phyloP scores from a whole-genome alignment of 2,113 vertebrate genomes.

The Taxidea taxus region DNA sequence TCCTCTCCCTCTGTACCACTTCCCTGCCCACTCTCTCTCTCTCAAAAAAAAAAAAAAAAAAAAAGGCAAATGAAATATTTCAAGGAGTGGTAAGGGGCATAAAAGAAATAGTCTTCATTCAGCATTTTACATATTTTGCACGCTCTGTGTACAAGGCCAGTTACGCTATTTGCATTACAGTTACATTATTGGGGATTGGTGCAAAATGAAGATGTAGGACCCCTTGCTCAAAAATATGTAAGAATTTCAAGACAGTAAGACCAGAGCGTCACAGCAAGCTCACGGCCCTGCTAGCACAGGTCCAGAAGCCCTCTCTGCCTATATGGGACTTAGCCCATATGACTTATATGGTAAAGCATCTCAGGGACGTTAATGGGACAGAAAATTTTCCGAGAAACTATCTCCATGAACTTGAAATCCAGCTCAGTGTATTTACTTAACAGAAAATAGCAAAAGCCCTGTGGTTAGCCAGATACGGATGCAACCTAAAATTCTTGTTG shows the following conservation, averaged over 20 bases:
- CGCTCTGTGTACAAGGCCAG: not conserved
- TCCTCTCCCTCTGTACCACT: not conserved
- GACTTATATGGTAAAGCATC: not conserved
- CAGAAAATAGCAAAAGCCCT: fast-evolving
- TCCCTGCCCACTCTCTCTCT: not conserved
- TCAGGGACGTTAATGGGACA: not conserved
- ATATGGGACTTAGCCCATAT: not conserved
- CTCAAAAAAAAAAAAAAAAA: not conserved
- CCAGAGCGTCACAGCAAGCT: not conserved
- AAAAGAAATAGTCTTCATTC: not conserved
- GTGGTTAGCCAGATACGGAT: fast-evolving
- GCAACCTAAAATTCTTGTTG: not conserved
- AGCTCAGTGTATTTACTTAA: fast-evolving
- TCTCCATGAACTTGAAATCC: not conserved
- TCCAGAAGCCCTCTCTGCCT: not conserved
- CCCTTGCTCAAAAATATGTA: not conserved
- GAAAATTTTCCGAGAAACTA: not conserved
- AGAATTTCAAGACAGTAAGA: not conserved
- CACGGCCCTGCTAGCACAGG: not conserved
- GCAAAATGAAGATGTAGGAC: not conserved
- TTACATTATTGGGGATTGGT: not conserved
- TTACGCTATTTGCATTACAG: not conserved
- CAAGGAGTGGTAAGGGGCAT: no score
- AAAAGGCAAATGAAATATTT: not conserved
- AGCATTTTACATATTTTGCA: not conserved